Evolutionary conservation across 2,113 vertebrate genomes (phyloP), one percentile per base, ranked within the genome.

Genomic region (Lophura nycthemera): DNA sequence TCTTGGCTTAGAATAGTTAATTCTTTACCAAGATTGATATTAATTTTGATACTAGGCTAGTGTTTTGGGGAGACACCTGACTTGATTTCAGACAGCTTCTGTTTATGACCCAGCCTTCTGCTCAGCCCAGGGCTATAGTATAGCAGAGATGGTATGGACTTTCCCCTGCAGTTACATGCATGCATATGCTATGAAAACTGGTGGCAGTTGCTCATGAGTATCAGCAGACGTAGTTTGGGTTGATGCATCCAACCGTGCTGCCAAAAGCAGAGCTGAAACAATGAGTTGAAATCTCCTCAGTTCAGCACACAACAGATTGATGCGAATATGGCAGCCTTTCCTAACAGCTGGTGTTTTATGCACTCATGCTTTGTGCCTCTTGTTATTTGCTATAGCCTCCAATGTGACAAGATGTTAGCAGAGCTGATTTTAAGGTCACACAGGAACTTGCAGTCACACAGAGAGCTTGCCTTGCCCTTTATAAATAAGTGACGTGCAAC

Each of bases 131-230:
- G 10, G 20, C 36, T 43, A 12, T 15, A 32, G 52, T 19, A 25
- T 7, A 60, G 19, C 0, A 0, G 32, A 4, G 32, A 69, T 12
- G 12, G 4, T 38, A 66, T 36, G 83, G 47, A 9, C 3, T 40
- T 90, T 75, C 14, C 24, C 52, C 48, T 75, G 38, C 29, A 77
- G 38, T 40, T 43, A n/a, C 14, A 20, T 27, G 8, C 16, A 6
- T 42, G 18, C n/a, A 74, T 48, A 56, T 64, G 13, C 10, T 65
- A 11, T 34, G 60, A 73, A 48, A 85, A 72, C 25, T 45, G 8
- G 19, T 80, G 29, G 45, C 30, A 36, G 32, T n/a, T 54, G 24
- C 22, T 84, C 43, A 21, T 24, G 34, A 6, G 8, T 38, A 75
- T 54, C 38, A 83, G 11, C 21, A 63, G 20, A 48, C 20, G 50